These are phyloP conservation scores for Harpalus rufipes DNA, from an alignment of 2,888 invertebrate genomes.

Conservation along the genomic window DNA sequence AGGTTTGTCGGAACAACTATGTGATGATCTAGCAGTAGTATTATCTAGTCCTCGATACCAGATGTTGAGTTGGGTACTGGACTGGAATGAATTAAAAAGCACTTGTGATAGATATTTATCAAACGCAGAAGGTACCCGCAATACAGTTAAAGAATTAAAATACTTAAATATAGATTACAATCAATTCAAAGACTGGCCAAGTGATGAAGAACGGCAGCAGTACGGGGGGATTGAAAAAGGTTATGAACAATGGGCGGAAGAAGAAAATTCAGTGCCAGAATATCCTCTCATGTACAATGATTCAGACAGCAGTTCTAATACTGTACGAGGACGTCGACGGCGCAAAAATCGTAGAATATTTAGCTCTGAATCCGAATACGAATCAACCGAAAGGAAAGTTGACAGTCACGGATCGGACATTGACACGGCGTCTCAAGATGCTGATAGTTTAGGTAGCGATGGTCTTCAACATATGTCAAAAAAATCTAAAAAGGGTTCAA, in stretches of 20 bases:
- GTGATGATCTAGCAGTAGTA: conserved; percentile 85
- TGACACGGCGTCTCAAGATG: conserved; percentile 78
- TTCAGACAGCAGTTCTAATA: conserved; percentile 30
- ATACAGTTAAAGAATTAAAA: conserved; percentile 85
- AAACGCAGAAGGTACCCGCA: conserved; percentile 81
- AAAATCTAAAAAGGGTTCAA: conserved; percentile 24
- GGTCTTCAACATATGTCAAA: conserved; percentile 72
- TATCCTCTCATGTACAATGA: conserved; percentile 54
- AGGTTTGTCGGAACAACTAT: conserved; percentile 83
- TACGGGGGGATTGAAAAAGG: conserved; percentile 71
- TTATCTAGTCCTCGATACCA: conserved; percentile 86
- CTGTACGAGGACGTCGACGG: conserved; percentile 71
- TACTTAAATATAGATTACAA: conserved; percentile 86
- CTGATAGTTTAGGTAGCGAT: conserved; percentile 78
- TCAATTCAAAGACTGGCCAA: conserved; percentile 83
- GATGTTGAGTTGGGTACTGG: conserved; percentile 85
- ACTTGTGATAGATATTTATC: conserved; percentile 81
- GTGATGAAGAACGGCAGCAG: conserved; percentile 72
- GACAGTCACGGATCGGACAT: conserved; percentile 68
- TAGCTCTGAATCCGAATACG: conserved; percentile 71
- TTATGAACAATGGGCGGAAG: conserved; percentile 69
- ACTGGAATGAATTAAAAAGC: conserved; percentile 80
- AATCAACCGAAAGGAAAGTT: conserved; percentile 55
- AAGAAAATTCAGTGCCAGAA: conserved; percentile 52
- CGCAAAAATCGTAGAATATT: conserved; percentile 70